Base-by-base conservation (phyloP, 1,140 invertebrate genomes). In the Muscidifurax raptorellus region DNA sequence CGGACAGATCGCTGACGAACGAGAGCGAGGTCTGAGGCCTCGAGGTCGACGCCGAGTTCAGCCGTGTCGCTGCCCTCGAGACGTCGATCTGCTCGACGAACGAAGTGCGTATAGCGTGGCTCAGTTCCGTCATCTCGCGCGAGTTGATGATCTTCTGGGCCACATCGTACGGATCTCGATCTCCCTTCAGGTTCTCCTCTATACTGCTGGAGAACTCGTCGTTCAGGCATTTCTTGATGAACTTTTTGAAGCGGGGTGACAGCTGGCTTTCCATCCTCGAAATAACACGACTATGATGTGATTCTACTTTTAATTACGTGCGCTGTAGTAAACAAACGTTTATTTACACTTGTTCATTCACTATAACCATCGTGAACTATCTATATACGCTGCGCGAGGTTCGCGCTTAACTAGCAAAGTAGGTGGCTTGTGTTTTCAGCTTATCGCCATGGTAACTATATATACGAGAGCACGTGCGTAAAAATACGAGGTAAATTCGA, bases 181-280 rank as follows among this genome's bases (percentile, higher is more conserved):
- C 87, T 25, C 89, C 83, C 0, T 88, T 86, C 64, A 92, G 82
- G 66, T 87, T 88, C 28, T 86, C 87, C 12, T 91, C 89, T 69
- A 92, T 89, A 0, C 40, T 86, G 10, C 67, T 77, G 22, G 87
- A 89, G 84, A 93, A 93, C 81, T 92, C 87, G 28, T 92, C 90
- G 18, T 87, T 90, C 28, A 93, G 77, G 71, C 87, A 90, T 59
- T 90, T 89, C 77, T 89, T 89, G 52, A 92, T 80, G 89, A 88
- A 93, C 78, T 91, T 92, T 18, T 90, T 88, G 69, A 91, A 86
- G 32, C 86, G 78, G 10, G 90, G 87, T 9, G 90, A 88, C 9
- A 90, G 52, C 85, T 85, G 82, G 66, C 85, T 86, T 22, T 91
- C 90, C 90, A 91, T 91, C 76, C 59, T 82, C 9, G 18, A 69